phyloP scores from a whole-genome alignment of 2,113 vertebrate species.

The Erythrocercus mccallii region DNA sequence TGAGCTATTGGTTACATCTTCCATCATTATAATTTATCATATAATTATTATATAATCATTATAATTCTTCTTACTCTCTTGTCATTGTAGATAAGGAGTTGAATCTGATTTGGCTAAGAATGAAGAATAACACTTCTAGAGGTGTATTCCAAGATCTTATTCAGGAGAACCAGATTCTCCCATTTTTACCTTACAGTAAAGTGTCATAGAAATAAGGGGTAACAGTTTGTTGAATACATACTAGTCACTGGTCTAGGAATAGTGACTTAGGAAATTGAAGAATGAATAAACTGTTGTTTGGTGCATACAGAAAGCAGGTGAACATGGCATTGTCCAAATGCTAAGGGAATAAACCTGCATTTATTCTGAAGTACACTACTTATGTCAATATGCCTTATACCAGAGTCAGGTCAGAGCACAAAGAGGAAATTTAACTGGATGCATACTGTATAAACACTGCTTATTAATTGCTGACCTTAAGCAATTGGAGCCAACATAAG shows the following conservation, averaged over 20 bases:
- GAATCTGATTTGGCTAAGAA: background rate
- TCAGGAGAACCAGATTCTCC: background rate
- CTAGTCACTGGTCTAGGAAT: background rate
- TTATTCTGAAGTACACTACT: background rate
- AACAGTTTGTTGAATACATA: background rate
- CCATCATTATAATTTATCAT: background rate
- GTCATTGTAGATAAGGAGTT: background rate
- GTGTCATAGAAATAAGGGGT: background rate
- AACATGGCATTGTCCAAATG: background rate
- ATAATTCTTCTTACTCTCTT: background rate
- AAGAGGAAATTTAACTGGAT: background rate
- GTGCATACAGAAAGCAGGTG: background rate
- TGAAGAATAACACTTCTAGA: background rate
- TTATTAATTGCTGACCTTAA: constrained; percentile 30
- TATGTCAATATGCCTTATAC: background rate
- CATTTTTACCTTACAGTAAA: background rate
- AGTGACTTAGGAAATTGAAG: background rate
- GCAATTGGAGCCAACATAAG: background rate
- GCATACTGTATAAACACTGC: background rate
- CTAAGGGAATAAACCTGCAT: background rate
- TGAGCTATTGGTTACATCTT: background rate
- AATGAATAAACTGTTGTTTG: background rate
- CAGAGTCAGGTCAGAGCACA: background rate
- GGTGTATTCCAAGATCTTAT: background rate
- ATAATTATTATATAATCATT: background rate